Conservation (phyloP, 2,797 vertebrate species). For the Neosilurus mollespiculum region DNA sequence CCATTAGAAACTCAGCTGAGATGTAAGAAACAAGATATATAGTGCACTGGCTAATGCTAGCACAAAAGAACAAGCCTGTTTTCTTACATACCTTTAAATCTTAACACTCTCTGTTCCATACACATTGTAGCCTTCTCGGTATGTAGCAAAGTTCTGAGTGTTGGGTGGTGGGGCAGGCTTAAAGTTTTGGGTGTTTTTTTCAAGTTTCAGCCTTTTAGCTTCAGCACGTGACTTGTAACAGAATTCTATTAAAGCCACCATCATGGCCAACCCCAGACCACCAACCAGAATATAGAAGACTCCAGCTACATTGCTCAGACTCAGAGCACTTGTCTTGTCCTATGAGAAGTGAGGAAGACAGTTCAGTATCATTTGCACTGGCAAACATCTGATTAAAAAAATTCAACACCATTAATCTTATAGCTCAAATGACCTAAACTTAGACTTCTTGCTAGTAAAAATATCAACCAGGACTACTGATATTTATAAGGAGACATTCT, state of each 20-base stretch:
- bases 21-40: background rate
- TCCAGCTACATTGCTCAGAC: slow-evolving; percentile 99
- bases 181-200: slow-evolving; percentile 99
- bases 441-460: slow-evolving; percentile 41
- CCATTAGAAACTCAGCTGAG: background rate
- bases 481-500: slow-evolving; percentile 45
- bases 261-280: slow-evolving; percentile 99
- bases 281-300: slow-evolving; percentile 99
- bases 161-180: slow-evolving; percentile 95
- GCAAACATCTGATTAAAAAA: slow-evolving; percentile 60
- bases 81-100: slow-evolving; percentile 91
- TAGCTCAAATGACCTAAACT: slow-evolving; percentile 40
- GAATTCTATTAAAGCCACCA: slow-evolving; percentile 99
- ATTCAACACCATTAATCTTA: slow-evolving; percentile 34
- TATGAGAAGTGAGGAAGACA: slow-evolving; percentile 84
- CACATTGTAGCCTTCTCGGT: slow-evolving; percentile 99
- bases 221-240: slow-evolving; percentile 99
- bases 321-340: slow-evolving; percentile 99
- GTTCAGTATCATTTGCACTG: slow-evolving; percentile 75
- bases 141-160: slow-evolving; percentile 99
- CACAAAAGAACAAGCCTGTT: slow-evolving; percentile 49
- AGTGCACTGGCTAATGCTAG: background rate
- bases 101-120: slow-evolving; percentile 99
- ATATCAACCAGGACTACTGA: slow-evolving; percentile 54
- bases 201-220: slow-evolving; percentile 99